Conservation (phyloP, 2,797 vertebrate species). For the Selene dorsalis region DNA sequence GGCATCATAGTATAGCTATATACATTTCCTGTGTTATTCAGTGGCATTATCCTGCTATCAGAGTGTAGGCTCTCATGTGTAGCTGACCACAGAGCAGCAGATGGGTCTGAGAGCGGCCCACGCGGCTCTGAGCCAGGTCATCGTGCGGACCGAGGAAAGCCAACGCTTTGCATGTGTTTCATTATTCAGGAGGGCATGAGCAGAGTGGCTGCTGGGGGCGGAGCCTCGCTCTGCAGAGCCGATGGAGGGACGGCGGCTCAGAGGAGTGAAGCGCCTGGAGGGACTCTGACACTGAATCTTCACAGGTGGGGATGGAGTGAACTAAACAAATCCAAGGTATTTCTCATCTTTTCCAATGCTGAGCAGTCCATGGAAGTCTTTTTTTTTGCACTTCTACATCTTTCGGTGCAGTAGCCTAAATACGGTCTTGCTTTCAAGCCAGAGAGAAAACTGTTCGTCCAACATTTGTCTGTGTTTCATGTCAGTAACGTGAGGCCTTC, state of each 20-base stretch:
- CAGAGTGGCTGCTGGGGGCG: slow-evolving; percentile 60
- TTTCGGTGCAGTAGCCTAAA: too few relatives aligned
- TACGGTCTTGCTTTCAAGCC: background rate
- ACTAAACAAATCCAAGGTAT: slow-evolving; percentile 61
- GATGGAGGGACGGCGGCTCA: slow-evolving; percentile 59
- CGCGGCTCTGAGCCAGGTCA: slow-evolving; percentile 42
- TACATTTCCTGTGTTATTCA: background rate
- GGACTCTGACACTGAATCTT: slow-evolving; percentile 28
- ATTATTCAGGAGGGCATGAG: slow-evolving; percentile 74
- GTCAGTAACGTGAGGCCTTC: background rate
- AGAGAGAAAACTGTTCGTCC: background rate
- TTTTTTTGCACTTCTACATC: background rate
- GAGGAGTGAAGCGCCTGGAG: slow-evolving; percentile 57
- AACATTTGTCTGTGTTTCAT: background rate
- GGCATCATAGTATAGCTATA: too few relatives aligned
- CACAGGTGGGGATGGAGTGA: slow-evolving; percentile 64
- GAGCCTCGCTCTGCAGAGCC: slow-evolving; percentile 53
- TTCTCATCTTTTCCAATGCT: slow-evolving; percentile 22
- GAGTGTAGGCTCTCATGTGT: background rate
- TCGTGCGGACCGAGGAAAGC: slow-evolving; percentile 36
- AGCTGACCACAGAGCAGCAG: slow-evolving; percentile 24
- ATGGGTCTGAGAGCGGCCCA: slow-evolving; percentile 15
- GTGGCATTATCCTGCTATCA: background rate
- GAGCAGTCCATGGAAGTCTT: background rate
- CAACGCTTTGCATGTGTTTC: slow-evolving; percentile 51